phyloP scores from a whole-genome alignment of 2,888 invertebrate species.

The Tinea semifulvella region DNA sequence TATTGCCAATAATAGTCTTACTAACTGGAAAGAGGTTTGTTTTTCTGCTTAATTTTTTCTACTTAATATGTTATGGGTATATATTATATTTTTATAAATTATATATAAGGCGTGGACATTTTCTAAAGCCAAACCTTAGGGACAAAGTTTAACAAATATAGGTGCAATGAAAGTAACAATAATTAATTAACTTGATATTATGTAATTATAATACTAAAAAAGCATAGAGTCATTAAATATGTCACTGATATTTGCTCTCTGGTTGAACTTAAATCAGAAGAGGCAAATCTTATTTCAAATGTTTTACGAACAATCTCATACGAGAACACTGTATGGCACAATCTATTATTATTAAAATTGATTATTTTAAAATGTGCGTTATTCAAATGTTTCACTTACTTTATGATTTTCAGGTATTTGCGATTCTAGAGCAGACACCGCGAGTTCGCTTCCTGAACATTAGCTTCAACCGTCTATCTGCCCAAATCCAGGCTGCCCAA shows the following conservation, averaged over 20 bases:
- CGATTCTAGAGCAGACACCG: conserved; percentile 87
- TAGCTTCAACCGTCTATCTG: conserved; percentile 86
- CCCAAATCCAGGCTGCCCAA: conserved; percentile 70
- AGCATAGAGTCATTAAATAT: neutral
- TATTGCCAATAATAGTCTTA: conserved; percentile 90
- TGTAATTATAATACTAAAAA: neutral
- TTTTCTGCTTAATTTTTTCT: conserved; percentile 2
- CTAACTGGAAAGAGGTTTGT: conserved; percentile 86
- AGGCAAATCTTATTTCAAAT: no score
- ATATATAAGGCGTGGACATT: no score
- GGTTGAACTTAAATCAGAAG: no score
- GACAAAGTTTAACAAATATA: no score
- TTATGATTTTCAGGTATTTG: conserved; percentile 73
- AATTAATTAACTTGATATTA: neutral
- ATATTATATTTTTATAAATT: neutral
- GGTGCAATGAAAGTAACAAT: neutral
- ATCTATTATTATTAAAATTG: no score
- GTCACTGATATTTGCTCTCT: neutral
- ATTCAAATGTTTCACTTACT: no score
- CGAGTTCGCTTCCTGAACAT: conserved; percentile 90
- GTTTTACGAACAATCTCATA: no score
- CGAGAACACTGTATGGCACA: no score
- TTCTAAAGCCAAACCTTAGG: no score
- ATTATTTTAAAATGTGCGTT: no score
- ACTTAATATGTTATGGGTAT: no score